These are phyloP conservation scores for Ctenicera cuprea DNA, from an alignment of 2,888 invertebrate genomes.

Conservation along the genomic window DNA sequence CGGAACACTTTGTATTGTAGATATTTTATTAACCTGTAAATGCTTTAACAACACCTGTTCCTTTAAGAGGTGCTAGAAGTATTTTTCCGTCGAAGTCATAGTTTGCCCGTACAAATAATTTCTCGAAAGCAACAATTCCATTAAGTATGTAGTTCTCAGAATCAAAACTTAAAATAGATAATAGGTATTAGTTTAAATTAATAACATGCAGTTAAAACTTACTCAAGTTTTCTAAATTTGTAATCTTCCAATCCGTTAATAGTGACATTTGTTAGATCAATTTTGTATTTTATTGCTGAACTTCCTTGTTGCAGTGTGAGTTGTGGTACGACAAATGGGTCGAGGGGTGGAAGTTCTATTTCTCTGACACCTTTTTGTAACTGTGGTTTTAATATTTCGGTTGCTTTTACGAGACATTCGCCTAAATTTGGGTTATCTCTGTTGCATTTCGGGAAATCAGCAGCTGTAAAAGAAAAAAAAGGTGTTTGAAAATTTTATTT, in stretches of 20 bases:
- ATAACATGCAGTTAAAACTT: neutral
- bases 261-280: neutral
- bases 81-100: neutral
- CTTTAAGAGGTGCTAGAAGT: neutral
- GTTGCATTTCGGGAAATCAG: neutral
- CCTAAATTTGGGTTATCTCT: constrained; percentile 14
- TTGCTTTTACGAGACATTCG: constrained; percentile 10
- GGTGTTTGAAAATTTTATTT: too few relatives aligned
- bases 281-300: neutral
- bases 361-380: neutral
- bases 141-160: neutral
- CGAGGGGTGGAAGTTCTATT: too few relatives aligned
- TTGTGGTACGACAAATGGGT: too few relatives aligned
- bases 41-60: neutral
- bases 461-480: neutral
- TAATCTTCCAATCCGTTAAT: neutral
- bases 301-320: too few relatives aligned
- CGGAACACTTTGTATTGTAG: too few relatives aligned
- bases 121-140: neutral
- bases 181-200: neutral
- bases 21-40: neutral
- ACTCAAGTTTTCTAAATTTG: neutral
- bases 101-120: neutral
- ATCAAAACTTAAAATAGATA: neutral
- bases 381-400: constrained; percentile 1